These are phyloP conservation scores for Sorex araneus DNA, from an alignment of 2,113 vertebrate genomes.

Conservation along the genomic window DNA sequence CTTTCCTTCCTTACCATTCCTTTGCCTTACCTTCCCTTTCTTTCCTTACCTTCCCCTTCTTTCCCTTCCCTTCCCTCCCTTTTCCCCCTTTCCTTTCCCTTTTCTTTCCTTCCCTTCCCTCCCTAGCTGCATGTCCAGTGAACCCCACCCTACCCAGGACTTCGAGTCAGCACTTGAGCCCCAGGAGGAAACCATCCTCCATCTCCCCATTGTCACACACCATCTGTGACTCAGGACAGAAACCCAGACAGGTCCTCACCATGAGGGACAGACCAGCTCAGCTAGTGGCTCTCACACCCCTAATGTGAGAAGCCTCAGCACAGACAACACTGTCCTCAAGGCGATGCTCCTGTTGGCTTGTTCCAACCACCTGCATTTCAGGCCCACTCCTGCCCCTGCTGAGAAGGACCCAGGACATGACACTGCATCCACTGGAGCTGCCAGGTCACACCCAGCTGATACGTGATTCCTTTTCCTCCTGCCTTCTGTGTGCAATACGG, in stretches of 20 bases:
- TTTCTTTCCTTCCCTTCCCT: not conserved
- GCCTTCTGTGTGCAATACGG: not conserved
- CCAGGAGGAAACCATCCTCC: not conserved
- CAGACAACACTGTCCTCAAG: rapidly evolving
- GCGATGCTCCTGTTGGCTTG: too few relatives aligned
- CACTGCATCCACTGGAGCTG: rapidly evolving
- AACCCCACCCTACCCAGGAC: not conserved
- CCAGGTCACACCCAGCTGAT: not conserved
- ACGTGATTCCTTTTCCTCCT: too few relatives aligned
- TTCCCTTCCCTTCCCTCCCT: too few relatives aligned
- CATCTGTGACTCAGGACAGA: not conserved
- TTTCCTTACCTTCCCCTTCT: too few relatives aligned
- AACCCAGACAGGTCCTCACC: rapidly evolving
- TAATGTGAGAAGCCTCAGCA: not conserved
- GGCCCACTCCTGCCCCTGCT: not conserved
- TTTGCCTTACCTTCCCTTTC: too few relatives aligned
- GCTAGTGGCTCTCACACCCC: rapidly evolving
- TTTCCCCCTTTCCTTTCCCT: too few relatives aligned
- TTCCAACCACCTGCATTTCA: not conserved
- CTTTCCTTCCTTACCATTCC: too few relatives aligned
- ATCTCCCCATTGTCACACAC: too few relatives aligned
- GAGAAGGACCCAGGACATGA: not conserved
- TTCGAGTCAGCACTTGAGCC: not conserved
- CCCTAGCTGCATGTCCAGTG: rapidly evolving
- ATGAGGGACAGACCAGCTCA: rapidly evolving